Percentiles rank a stretch among this genome's conserved stretches.
Evolutionary conservation across 2,888 invertebrate species (phyloP).

Genomic region (Phrixothrix hirtus): DNA sequence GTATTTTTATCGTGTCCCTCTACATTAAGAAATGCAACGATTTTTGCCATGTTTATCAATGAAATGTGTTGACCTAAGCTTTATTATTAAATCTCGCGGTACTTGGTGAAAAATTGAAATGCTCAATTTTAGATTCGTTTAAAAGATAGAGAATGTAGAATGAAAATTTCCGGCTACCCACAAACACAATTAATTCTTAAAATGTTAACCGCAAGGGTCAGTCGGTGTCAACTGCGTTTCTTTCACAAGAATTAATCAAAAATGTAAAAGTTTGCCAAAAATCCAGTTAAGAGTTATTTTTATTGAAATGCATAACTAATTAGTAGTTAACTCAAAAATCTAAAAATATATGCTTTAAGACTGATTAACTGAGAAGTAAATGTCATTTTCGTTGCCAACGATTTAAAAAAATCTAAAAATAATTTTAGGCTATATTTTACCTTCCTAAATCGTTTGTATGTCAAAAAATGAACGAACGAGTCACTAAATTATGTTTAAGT

Average conservation of each 20-base stretch:
- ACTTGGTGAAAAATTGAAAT: too few relatives aligned
- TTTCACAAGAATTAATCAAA: not conserved
- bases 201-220: not conserved
- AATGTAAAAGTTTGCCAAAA: too few relatives aligned
- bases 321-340: not conserved
- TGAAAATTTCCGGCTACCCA: too few relatives aligned
- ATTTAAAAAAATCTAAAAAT: not conserved
- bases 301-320: not conserved
- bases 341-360: not conserved
- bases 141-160: too few relatives aligned
- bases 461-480: not conserved
- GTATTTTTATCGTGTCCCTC: too few relatives aligned
- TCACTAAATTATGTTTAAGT: constrained; percentile 5
- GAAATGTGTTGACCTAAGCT: too few relatives aligned
- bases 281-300: not conserved
- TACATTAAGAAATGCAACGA: too few relatives aligned
- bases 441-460: not conserved
- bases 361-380: not conserved
- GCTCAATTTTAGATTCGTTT: too few relatives aligned
- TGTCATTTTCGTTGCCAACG: not conserved
- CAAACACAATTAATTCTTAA: too few relatives aligned
- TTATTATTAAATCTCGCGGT: too few relatives aligned
- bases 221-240: not conserved
- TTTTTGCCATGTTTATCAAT: too few relatives aligned
- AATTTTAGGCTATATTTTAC: not conserved